phyloP scores from a whole-genome alignment of 1,140 invertebrate species.

The Meteorus sp. region DNA sequence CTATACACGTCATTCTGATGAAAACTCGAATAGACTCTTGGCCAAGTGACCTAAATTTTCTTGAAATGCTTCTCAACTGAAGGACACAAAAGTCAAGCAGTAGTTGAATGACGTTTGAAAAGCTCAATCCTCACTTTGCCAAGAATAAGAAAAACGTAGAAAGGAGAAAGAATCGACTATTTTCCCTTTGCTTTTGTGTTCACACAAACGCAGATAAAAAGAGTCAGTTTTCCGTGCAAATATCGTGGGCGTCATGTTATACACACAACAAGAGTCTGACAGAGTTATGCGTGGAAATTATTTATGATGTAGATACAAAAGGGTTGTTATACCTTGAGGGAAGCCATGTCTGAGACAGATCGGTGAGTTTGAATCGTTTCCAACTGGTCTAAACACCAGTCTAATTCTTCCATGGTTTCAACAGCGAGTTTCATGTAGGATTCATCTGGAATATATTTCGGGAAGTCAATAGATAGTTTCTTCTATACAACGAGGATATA shows the following conservation, averaged over 20 bases:
- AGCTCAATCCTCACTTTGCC: background rate
- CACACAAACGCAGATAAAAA: too few species aligned
- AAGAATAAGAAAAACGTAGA: conserved; percentile 14
- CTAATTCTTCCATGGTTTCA: conserved; percentile 97
- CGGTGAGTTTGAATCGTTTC: conserved; percentile 99
- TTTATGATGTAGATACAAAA: too few species aligned
- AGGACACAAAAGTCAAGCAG: conserved; percentile 11
- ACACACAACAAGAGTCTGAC: too few species aligned
- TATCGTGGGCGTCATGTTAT: too few species aligned
- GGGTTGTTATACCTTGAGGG: conserved; percentile 89
- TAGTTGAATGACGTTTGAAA: too few species aligned
- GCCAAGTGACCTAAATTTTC: conserved; percentile 22
- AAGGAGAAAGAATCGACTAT: too few species aligned
- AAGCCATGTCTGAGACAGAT: conserved; percentile 99
- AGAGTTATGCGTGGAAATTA: too few species aligned
- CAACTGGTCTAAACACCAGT: conserved; percentile 99
- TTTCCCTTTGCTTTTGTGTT: too few species aligned
- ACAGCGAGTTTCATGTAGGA: conserved; percentile 88
- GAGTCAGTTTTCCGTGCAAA: too few species aligned
- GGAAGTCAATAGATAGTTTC: background rate
- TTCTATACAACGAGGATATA: too few species aligned
- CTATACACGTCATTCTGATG: background rate
- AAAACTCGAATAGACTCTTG: conserved; percentile 16
- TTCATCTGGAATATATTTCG: conserved; percentile 72
- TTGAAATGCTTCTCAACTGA: conserved; percentile 5